Evolutionary conservation across 2,113 vertebrate genomes (phyloP).

Genomic region (Rhinolophus ferrumequinum): DNA sequence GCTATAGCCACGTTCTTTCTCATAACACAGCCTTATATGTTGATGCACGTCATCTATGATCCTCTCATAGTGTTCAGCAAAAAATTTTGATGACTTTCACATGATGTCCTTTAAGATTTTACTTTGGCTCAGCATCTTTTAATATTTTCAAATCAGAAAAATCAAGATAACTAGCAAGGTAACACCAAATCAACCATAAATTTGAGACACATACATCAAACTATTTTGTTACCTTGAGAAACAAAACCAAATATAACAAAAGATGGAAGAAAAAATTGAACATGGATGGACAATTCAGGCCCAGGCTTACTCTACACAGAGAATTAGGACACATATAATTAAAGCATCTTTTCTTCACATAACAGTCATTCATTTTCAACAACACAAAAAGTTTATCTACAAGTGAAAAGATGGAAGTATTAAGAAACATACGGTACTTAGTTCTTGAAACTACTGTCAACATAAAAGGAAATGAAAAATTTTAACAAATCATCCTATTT

Average conservation of each 20-base stretch:
- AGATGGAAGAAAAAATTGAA: conserved; percentile 20
- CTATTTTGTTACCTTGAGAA: conserved; percentile 45
- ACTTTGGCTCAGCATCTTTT: conserved; percentile 34
- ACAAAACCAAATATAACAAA: conserved; percentile 47
- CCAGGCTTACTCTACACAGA: background rate
- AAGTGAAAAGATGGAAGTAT: conserved; percentile 64
- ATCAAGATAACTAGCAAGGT: conserved; percentile 18
- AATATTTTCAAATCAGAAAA: conserved; percentile 56
- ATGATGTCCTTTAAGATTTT: conserved; percentile 26
- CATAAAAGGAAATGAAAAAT: background rate
- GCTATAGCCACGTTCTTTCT: background rate
- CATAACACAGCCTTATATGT: background rate
- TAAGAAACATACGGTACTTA: conserved; percentile 15
- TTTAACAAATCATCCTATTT: conserved; percentile 30
- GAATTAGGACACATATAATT: background rate
- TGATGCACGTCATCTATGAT: background rate
- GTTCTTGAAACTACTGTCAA: conserved; percentile 42
- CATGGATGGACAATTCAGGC: conserved; percentile 60
- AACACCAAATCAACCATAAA: conserved; percentile 28
- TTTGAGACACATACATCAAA: conserved; percentile 30
- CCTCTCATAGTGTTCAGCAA: background rate
- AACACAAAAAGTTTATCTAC: conserved; percentile 61
- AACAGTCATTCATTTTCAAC: background rate
- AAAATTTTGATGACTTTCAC: background rate
- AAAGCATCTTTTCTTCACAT: background rate